Base-by-base conservation (phyloP, 92 coral and sea anemone genomes). In the Heteractis magnifica region DNA sequence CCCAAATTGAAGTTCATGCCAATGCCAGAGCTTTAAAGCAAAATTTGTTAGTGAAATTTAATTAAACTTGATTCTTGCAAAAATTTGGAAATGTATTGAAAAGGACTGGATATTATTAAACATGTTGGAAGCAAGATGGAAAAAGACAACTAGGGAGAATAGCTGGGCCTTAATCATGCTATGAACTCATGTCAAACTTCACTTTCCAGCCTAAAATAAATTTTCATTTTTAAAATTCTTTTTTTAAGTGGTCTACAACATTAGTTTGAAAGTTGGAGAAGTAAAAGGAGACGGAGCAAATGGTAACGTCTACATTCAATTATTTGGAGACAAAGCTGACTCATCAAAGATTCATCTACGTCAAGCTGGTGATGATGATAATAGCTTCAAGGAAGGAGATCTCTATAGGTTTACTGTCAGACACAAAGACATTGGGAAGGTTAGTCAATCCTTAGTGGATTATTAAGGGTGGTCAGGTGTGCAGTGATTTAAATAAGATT, bases 241-340 rank as follows among this genome's bases (percentile, higher is more conserved):
- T 56, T 12, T 73, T 73, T 18, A 80, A 94, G 99, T 94, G 16
- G 88, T 86, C 64, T 96, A 94, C 91, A 96, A 94, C 81, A 88
- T 96, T 51, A 92, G 91, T 49, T 88, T 96, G 92, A 90, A 86
- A 82, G 85, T 96, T 71, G 99, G 98, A 8, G 98, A 96, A 76
- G 97, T 96, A 3, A 91, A 93, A 23, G 98, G 99, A 0, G 89
- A 89, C 71, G 98, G 99, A 1, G 84, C 92, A 3, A 95, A 96
- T 90, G 99, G 99, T 6, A 96, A 96, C 87, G 99, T 96, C 16
- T 96, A 96, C 79, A 94, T 96, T 52, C 94, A 92, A 80, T 76
- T 96, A 79, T 94, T 96, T 94, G 99, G 99, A 23, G 91, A 86
- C 0, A 92, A 92, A 13, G 99, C 91, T 48, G 91, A 88, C 85